These are phyloP conservation scores for Zoanthus sociatus DNA, from an alignment of 92 coral and sea anemone species.

Conservation along the genomic window DNA sequence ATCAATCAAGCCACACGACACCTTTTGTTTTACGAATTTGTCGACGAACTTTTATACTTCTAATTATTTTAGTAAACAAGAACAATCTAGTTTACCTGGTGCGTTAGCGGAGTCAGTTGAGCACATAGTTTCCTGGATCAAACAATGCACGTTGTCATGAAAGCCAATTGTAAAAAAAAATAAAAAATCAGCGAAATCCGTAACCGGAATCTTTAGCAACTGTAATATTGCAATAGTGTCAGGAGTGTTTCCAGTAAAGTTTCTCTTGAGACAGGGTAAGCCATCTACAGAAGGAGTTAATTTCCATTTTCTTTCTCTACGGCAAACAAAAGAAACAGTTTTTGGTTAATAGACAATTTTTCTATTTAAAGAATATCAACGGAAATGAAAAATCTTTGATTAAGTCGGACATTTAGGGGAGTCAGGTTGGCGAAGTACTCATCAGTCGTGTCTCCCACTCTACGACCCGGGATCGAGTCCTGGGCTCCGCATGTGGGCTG, in stretches of 20 bases:
- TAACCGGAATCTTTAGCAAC: constrained; percentile 28
- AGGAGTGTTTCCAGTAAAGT: constrained; percentile 65
- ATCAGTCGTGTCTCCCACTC: no score
- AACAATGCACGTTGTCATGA: constrained; percentile 68
- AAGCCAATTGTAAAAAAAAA: constrained; percentile 57
- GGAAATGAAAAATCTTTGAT: neutral
- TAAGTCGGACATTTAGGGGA: neutral
- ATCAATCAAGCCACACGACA: no score
- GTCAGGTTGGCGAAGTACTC: no score
- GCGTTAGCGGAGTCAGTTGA: constrained; percentile 66
- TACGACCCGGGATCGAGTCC: no score
- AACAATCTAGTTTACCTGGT: constrained; percentile 27
- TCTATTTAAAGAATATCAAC: neutral
- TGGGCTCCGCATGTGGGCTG: no score
- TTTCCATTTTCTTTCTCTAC: constrained; percentile 49
- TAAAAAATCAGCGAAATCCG: constrained; percentile 55
- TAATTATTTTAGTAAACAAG: no score
- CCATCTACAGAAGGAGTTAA: constrained; percentile 56
- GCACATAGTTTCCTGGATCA: constrained; percentile 80
- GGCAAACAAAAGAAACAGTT: neutral
- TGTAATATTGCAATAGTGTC: constrained; percentile 66
- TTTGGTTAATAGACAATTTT: no score
- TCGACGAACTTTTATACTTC: no score
- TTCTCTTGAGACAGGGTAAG: constrained; percentile 57
- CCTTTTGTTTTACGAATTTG: no score